Evolutionary conservation across 1,140 invertebrate species (phyloP), one percentile per base, ranked within the genome.

Genomic region (Antheraea mylitta): DNA sequence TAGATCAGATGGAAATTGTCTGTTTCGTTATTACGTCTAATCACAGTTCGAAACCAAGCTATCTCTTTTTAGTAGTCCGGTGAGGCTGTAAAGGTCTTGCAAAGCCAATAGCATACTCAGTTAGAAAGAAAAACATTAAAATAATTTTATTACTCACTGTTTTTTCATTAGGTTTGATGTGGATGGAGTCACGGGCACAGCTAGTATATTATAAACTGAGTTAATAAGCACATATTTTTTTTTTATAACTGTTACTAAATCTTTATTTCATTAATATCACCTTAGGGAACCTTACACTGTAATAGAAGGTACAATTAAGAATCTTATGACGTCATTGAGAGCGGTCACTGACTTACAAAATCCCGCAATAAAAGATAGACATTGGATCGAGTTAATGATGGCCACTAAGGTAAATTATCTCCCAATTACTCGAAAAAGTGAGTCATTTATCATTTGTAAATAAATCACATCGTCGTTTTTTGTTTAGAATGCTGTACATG

Each of bases 281-380:
- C 16, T 19, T 19, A 92, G 92, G 92, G 93, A 94, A 18, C 93
- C 93, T 7, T 94, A 93, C 75, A 82, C 93, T 18, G 92, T 93
- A 58, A 93, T 97, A 58, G 97, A 98, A 86, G 93, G 92, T 1
- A 94, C 94, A 48, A 94, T 98, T 7, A 97, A 96, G 84, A 98
- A 98, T 87, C 95, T 98, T 92, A 94, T 98, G 90, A 96, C 97
- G 0, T 97, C 97, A 0, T 84, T 98, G 67, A 93, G 96, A 87
- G 97, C 98, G 16, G 97, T 99, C 16, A 96, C 96, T 6, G 98
- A 99, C 83, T 92, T 99, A 18, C 98, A 99, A 91, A 99, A 99
- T 92, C 97, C 98, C 8, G 96, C 98, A 0, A 98, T 99, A 63
- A 95, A 96, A 75, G 96, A 98, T 63, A 94, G 98, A 59, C 98